Evolutionary conservation across 2,113 vertebrate species (phyloP).

Genomic region (Ochotona princeps): DNA sequence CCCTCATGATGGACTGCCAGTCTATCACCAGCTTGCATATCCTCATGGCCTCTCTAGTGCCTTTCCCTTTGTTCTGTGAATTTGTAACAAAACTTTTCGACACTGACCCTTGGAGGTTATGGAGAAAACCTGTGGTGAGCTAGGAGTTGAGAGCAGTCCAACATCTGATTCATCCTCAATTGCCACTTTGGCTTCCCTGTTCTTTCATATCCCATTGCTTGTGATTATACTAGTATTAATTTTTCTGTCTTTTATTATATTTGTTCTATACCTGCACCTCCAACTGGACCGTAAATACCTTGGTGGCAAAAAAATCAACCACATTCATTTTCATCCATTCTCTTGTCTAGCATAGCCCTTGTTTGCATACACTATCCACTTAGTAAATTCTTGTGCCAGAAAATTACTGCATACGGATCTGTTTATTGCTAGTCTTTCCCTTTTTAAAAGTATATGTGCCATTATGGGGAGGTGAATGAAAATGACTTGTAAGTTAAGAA

Average conservation of each 20-base stretch:
- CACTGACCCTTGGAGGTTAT: conserved; percentile 21
- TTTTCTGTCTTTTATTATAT: conserved; percentile 55
- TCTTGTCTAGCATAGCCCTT: background rate
- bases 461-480: conserved; percentile 38
- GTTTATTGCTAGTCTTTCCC: background rate
- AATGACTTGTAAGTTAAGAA: conserved; percentile 42
- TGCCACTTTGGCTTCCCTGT: background rate
- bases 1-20: too few relatives aligned
- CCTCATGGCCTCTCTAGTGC: background rate
- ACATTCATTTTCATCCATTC: background rate
- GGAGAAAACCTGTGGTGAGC: background rate
- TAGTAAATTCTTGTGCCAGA: conserved; percentile 19
- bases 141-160: background rate
- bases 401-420: conserved; percentile 1
- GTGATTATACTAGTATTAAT: background rate
- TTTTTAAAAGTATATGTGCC: conserved; percentile 60
- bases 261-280: conserved; percentile 26
- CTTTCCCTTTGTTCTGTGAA: conserved; percentile 13
- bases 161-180: conserved; percentile 8
- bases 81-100: conserved; percentile 1
- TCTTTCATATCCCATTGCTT: background rate
- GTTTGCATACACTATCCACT: background rate
- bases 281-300: conserved; percentile 57
- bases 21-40: background rate
- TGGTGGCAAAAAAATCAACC: conserved; percentile 29